Conservation (phyloP, 2,888 invertebrate species). For the Nemotelus pantherinus region DNA sequence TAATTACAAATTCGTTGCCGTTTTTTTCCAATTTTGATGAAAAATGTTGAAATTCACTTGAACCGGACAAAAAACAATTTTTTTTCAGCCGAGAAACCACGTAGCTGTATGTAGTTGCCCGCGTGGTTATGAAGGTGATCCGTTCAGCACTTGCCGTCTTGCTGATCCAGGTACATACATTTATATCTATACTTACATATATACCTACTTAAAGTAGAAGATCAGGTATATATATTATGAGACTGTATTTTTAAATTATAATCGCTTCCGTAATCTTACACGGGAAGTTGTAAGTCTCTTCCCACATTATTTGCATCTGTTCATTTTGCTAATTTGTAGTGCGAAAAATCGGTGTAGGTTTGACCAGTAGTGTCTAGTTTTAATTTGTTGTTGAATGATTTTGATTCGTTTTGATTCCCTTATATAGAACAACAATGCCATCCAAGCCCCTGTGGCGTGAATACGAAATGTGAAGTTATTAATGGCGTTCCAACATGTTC, state of each 20-base stretch:
- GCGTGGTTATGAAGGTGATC: slow-evolving; percentile 80
- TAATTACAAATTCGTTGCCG: slow-evolving; percentile 58
- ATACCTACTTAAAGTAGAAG: background rate
- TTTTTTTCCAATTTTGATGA: background rate
- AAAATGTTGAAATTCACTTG: background rate
- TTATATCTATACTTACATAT: slow-evolving; percentile 6
- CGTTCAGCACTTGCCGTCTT: slow-evolving; percentile 75
- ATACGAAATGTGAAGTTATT: slow-evolving; percentile 82
- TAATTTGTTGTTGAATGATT: background rate
- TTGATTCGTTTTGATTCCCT: slow-evolving; percentile 37
- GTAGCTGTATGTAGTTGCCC: slow-evolving; percentile 83
- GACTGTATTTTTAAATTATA: background rate
- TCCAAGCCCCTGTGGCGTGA: slow-evolving; percentile 82
- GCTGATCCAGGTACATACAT: slow-evolving; percentile 76
- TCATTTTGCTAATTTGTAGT: background rate
- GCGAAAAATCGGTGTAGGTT: too few relatives aligned
- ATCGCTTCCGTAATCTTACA: slow-evolving; percentile 46
- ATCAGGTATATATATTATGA: background rate
- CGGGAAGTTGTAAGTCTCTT: slow-evolving; percentile 29
- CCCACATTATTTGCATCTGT: slow-evolving; percentile 27
- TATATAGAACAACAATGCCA: slow-evolving; percentile 81
- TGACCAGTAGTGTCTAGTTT: background rate
- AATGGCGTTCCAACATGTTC: slow-evolving; percentile 82
- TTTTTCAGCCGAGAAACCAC: slow-evolving; percentile 71
- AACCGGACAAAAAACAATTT: slow-evolving; percentile 5